A percentile compares a stretch with the other conserved stretches of the same genome.
Conservation (phyloP, 1,140 invertebrate genomes). For the Drosophila kurseongensis region DNA sequence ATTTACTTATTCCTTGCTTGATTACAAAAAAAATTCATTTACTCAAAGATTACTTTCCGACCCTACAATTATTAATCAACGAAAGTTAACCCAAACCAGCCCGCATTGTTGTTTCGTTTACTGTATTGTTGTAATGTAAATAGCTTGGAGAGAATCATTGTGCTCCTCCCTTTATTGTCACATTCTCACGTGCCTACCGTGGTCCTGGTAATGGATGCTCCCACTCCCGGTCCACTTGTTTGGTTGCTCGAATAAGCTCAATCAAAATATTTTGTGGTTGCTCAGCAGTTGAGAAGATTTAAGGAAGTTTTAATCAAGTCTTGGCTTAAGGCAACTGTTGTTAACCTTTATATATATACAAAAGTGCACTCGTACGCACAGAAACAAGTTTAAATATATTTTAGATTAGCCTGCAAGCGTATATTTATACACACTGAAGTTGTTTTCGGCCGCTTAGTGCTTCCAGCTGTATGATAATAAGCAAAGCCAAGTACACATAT, state of each 20-base stretch:
- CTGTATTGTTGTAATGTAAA: constrained; percentile 30
- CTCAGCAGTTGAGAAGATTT: constrained; percentile 23
- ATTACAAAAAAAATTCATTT: not conserved
- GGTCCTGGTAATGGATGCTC: constrained; percentile 5
- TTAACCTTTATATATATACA: constrained; percentile 24
- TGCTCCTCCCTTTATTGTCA: constrained; percentile 25
- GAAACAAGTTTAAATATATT: constrained; percentile 27
- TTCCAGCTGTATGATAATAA: constrained; percentile 45
- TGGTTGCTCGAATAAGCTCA: constrained; percentile 78
- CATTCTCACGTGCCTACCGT: constrained; percentile 56
- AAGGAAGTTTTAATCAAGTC: constrained; percentile 2
- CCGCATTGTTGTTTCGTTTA: constrained; percentile 45
- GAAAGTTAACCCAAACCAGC: constrained; percentile 12
- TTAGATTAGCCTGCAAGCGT: constrained; percentile 41
- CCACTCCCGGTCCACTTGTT: constrained; percentile 24
- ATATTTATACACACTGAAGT: constrained; percentile 44
- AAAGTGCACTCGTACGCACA: constrained; percentile 21
- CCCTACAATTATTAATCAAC: not conserved
- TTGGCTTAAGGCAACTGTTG: constrained; percentile 27
- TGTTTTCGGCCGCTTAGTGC: constrained; percentile 26
- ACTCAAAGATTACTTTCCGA: constrained; percentile 20
- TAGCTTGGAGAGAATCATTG: constrained; percentile 14
- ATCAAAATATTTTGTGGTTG: constrained; percentile 38
- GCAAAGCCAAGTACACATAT: constrained; percentile 30
- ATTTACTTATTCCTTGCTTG: not conserved